A percentile compares a stretch with the other conserved stretches of the same genome.
Conservation (phyloP, 2,888 invertebrate genomes). For the Eupithecia subfuscata region DNA sequence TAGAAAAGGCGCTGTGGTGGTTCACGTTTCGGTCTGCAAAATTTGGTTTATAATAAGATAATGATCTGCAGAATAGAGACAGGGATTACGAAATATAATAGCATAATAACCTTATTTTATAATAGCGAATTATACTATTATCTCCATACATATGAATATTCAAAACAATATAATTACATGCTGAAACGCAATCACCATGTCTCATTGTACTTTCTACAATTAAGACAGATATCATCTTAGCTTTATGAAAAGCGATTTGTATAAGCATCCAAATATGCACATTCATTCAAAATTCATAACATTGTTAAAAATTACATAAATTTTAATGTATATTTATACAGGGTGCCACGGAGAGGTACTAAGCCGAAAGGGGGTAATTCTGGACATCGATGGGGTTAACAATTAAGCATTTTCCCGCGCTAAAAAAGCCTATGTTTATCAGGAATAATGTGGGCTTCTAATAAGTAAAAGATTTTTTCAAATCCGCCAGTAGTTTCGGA, state of each 20-base stretch:
- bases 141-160: conserved; percentile 20
- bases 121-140: conserved; percentile 26
- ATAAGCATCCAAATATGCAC: not conserved
- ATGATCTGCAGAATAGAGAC: not conserved
- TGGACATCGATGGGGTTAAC: no score
- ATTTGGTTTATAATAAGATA: not conserved
- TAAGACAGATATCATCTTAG: conserved; percentile 11
- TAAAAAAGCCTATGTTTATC: no score
- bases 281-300: not conserved
- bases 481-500: no score
- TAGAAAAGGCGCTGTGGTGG: not conserved
- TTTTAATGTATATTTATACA: no score
- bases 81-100: conserved; percentile 13
- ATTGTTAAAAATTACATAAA: not conserved
- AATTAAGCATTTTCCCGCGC: no score
- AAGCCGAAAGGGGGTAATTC: no score
- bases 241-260: not conserved
- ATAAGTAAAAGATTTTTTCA: no score
- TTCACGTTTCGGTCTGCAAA: not conserved
- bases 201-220: conserved; percentile 35
- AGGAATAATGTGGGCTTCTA: no score
- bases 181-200: conserved; percentile 29
- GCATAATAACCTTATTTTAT: conserved; percentile 15
- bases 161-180: conserved; percentile 20
- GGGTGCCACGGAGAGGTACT: no score